Base-by-base conservation (phyloP, 2,113 vertebrate genomes). In the Leucopsar rothschildi region DNA sequence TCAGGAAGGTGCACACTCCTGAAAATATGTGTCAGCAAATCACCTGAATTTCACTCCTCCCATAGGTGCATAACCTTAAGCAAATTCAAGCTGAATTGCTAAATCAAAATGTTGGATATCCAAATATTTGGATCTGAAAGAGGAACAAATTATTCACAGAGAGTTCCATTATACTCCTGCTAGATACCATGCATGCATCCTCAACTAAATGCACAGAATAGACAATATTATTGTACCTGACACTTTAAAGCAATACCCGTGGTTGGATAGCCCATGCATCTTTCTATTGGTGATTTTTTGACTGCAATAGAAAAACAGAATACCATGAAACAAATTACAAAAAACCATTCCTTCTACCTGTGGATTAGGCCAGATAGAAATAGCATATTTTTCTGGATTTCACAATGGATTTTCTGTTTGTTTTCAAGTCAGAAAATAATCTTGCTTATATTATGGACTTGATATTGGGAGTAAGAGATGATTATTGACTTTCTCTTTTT, bases 281-380 rank as follows among this genome's bases (percentile, higher is more conserved):
- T 59, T 56, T 21, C 19, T 83, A 23, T 10, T 19, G 12, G 11
- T 17, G 29, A 22, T 16, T 49, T 70, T 78, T 79, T 70, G 3
- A 33, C 31, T 76, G 6, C 15, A 29, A 35, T 40, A 53, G 18
- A 28, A 52, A 44, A 73, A 6, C 2, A 57, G n/a, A 78, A 16
- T 1, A 25, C 2, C 3, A 22, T 40, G 5, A 73, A 82, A 52
- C 0, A 82, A 39, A 39, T 25, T 42, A 31, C 0, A 1, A 13
- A 69, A 78, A 57, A 24, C 10, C 3, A 22, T 56, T 9, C 15
- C 10, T 85, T 79, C 17, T 56, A 23, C 8, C 9, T 31, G 3
- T 61, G 12, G 8, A 60, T 64, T 88, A 72, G 20, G 2, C 28
- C 42, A 40, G 40, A 15, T n/a, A 65, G 10, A 84, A 86, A 25